Evolutionary conservation across 2,113 vertebrate genomes (phyloP).

Genomic region (Orthonyx spaldingii): DNA sequence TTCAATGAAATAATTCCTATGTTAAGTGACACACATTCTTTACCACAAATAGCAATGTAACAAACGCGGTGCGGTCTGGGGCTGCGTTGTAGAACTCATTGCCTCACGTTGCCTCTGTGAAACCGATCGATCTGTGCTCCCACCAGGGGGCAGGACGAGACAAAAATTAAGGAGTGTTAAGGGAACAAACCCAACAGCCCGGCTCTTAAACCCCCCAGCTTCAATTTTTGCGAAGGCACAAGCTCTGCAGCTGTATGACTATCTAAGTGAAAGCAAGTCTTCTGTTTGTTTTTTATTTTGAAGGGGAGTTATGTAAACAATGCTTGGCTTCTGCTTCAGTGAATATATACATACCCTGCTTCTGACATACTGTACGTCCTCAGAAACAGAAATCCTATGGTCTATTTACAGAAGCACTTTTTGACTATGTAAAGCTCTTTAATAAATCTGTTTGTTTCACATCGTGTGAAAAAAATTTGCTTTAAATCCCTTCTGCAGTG

Average conservation of each 20-base stretch:
- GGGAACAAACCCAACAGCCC: neutral
- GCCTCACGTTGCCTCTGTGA: too few relatives aligned
- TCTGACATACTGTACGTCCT: neutral
- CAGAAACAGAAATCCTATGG: neutral
- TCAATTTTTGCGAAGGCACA: neutral
- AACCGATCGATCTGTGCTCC: too few relatives aligned
- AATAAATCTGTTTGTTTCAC: neutral
- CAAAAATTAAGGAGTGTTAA: neutral
- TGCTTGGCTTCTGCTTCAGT: neutral
- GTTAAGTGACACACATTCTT: neutral
- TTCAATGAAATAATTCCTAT: neutral
- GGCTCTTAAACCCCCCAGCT: neutral
- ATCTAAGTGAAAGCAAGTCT: neutral
- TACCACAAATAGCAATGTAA: neutral
- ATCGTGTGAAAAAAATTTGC: neutral
- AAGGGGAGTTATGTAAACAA: neutral
- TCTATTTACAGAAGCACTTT: neutral
- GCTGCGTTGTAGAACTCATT: neutral
- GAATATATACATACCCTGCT: neutral
- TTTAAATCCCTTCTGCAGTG: neutral
- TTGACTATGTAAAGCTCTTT: neutral
- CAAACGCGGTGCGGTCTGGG: neutral
- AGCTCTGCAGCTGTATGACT: neutral
- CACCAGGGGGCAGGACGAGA: conserved; percentile 75
- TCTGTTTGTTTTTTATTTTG: neutral